Percentiles rank a stretch among this genome's conserved stretches.
These are phyloP conservation scores for Numida meleagris DNA, from an alignment of 2,113 vertebrate species.

Conservation along the genomic window DNA sequence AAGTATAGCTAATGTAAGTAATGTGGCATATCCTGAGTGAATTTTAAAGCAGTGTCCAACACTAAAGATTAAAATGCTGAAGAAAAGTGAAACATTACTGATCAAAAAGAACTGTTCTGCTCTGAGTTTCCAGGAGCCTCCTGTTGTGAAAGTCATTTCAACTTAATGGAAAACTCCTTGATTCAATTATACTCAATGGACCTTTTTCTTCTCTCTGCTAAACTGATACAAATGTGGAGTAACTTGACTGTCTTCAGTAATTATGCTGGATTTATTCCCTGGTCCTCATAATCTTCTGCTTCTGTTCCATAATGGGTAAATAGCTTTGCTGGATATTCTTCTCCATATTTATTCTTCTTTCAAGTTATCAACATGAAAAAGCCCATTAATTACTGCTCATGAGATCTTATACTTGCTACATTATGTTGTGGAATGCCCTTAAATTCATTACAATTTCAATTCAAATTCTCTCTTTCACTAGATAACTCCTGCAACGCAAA, in stretches of 20 bases:
- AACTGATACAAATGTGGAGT: conserved; percentile 33
- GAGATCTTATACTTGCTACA: neutral
- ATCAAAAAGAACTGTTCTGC: conserved; percentile 46
- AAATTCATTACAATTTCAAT: conserved; percentile 7
- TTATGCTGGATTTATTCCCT: conserved; percentile 47
- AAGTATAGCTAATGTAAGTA: neutral
- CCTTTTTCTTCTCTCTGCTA: conserved; percentile 42
- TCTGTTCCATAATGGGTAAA: neutral
- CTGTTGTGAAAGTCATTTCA: conserved; percentile 69
- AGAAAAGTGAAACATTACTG: neutral
- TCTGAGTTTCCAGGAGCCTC: conserved; percentile 28
- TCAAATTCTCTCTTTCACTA: neutral
- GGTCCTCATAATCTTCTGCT: neutral
- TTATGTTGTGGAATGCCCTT: neutral
- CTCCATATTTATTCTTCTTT: conserved; percentile 39
- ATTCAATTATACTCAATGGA: conserved; percentile 56
- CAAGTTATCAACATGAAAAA: neutral
- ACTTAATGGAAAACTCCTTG: conserved; percentile 56
- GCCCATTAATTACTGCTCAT: neutral
- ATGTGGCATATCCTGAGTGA: neutral
- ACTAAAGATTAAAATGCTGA: conserved; percentile 23
- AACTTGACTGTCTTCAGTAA: neutral
- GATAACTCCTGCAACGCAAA: neutral
- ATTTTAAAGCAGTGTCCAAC: conserved; percentile 22
- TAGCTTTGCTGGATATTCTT: neutral